Conservation (phyloP, 2,113 vertebrate genomes). For the Anthoscopus minutus region DNA sequence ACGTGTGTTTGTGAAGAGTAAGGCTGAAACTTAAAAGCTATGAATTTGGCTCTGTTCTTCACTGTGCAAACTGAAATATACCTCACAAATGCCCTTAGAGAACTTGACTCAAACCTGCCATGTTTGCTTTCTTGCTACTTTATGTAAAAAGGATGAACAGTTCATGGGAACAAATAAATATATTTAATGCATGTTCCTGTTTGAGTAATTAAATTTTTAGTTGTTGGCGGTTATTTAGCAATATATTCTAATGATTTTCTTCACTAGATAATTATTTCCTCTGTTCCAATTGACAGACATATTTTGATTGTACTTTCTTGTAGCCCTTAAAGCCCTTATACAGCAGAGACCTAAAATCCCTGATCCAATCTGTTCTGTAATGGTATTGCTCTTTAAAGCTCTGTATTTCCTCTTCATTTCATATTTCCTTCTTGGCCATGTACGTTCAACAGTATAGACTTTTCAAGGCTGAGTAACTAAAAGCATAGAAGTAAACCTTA, state of each 20-base stretch:
- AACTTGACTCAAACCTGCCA: not conserved
- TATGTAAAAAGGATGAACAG: not conserved
- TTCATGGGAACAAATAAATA: not conserved
- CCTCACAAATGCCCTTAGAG: not conserved
- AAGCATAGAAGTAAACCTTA: not conserved
- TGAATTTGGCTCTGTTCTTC: not conserved
- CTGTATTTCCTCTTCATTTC: not conserved
- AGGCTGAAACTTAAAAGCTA: not conserved
- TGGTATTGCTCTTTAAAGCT: not conserved
- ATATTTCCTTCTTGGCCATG: not conserved
- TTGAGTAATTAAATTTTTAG: not conserved
- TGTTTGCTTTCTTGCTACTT: not conserved
- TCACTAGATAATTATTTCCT: not conserved
- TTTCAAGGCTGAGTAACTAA: not conserved
- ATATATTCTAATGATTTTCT: not conserved
- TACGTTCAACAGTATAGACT: not conserved
- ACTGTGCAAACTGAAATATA: not conserved
- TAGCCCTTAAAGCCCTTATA: not conserved
- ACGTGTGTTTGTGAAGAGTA: not conserved
- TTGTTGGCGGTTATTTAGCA: not conserved
- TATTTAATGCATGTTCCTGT: not conserved
- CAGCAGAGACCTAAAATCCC: not conserved
- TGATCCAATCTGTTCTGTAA: not conserved
- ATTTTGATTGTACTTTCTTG: not conserved
- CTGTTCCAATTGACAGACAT: not conserved